Percentiles rank a stretch among this genome's conserved stretches.
Conservation (phyloP, 1,140 invertebrate genomes). For the Cryptotermes secundus region DNA sequence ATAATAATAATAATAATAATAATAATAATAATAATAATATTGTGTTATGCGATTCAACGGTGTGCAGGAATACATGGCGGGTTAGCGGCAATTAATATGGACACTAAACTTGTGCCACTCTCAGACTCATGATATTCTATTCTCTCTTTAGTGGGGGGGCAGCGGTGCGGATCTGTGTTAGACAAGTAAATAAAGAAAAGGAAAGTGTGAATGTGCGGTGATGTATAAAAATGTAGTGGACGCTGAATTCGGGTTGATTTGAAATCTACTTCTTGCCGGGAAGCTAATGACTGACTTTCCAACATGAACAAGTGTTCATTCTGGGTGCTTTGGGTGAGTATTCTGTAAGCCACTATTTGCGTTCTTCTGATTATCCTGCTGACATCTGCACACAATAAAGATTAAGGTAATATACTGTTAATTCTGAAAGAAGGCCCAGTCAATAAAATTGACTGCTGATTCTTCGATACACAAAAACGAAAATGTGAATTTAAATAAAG, state of each 20-base stretch:
- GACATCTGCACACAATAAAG: not conserved
- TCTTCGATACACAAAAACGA: no score
- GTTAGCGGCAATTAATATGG: not conserved
- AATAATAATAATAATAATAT: no score
- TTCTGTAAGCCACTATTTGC: not conserved
- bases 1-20: no score
- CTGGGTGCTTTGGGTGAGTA: not conserved
- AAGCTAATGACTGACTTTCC: not conserved
- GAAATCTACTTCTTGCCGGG: not conserved
- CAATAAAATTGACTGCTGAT: no score
- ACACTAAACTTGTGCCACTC: slow-evolving; percentile 5
- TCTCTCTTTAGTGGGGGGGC: not conserved
- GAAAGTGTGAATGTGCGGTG: not conserved
- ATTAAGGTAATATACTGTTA: not conserved
- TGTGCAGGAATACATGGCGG: no score
- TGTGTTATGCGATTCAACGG: no score
- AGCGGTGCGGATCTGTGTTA: not conserved
- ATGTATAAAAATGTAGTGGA: slow-evolving; percentile 3
- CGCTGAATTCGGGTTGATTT: not conserved
- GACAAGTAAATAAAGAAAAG: not conserved
- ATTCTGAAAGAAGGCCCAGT: no score
- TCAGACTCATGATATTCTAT: not conserved
- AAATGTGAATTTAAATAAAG: no score
- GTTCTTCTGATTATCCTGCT: not conserved
- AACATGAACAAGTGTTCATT: not conserved